phyloP scores from a whole-genome alignment of 2,888 invertebrate genomes.

The Elegia similella region DNA sequence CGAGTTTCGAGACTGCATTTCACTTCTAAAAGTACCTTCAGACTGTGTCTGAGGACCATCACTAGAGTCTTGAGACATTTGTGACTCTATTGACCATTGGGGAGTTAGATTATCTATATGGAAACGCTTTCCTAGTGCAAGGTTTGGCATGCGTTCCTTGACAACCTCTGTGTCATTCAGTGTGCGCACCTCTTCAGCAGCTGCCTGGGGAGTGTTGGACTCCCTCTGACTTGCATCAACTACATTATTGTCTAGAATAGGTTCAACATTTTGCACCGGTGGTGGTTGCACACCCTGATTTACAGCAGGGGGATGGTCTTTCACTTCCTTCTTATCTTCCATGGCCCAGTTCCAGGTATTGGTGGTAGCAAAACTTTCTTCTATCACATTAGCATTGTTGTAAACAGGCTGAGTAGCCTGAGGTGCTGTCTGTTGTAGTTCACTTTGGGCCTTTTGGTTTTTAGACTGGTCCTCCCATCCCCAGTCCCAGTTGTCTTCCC shows the following conservation, averaged over 20 bases:
- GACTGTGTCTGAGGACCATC: slow-evolving; percentile 83
- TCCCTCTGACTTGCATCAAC: slow-evolving; percentile 36
- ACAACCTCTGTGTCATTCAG: slow-evolving; percentile 65
- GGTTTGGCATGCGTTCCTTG: slow-evolving; percentile 67
- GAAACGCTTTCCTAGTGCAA: slow-evolving; percentile 66
- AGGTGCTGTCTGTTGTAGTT: slow-evolving; percentile 27
- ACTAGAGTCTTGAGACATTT: slow-evolving; percentile 84
- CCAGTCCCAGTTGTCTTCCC: slow-evolving; percentile 82
- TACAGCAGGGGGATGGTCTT: slow-evolving; percentile 28
- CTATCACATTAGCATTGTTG: slow-evolving; percentile 75
- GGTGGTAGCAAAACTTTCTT: slow-evolving; percentile 80
- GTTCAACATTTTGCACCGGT: slow-evolving; percentile 29
- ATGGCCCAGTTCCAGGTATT: slow-evolving; percentile 84
- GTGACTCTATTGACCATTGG: slow-evolving; percentile 85
- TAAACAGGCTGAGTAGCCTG: slow-evolving; percentile 34
- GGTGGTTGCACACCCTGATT: slow-evolving; percentile 35
- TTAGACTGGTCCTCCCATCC: slow-evolving; percentile 82
- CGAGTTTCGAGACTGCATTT: slow-evolving; percentile 80
- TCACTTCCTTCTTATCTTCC: slow-evolving; percentile 67
- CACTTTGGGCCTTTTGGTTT: slow-evolving; percentile 44
- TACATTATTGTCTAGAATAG: slow-evolving; percentile 37
- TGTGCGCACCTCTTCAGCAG: slow-evolving; percentile 54
- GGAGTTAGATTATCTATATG: slow-evolving; percentile 75
- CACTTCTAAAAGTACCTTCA: slow-evolving; percentile 82
- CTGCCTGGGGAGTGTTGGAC: slow-evolving; percentile 34